These are phyloP conservation scores for Unio pictorum DNA, from an alignment of 2,888 invertebrate species.

Conservation along the genomic window DNA sequence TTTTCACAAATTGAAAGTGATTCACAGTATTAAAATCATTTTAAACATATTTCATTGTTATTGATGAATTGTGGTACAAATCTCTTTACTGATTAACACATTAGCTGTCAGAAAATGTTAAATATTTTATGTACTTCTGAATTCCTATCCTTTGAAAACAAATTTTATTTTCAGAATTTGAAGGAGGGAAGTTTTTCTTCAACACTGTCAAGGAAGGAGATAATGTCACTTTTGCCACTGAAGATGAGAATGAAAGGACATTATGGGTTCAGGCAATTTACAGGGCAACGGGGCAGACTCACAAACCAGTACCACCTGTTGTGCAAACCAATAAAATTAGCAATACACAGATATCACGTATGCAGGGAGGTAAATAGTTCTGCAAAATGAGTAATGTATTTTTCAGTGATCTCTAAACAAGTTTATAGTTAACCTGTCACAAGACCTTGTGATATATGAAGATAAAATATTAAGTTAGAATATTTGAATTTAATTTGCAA, in stretches of 20 bases:
- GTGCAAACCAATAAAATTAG: slow-evolving; percentile 75
- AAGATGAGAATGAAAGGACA: slow-evolving; percentile 90
- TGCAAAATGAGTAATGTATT: too few relatives aligned
- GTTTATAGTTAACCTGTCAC: too few relatives aligned
- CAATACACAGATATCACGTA: slow-evolving; percentile 84
- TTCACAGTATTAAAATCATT: not conserved
- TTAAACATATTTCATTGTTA: not conserved
- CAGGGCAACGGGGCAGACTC: slow-evolving; percentile 99
- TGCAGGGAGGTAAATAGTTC: slow-evolving; percentile 84
- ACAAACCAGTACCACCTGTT: slow-evolving; percentile 95
- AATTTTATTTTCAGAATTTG: slow-evolving; percentile 79
- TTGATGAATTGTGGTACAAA: not conserved
- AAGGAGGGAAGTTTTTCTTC: slow-evolving; percentile 96
- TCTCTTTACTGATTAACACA: not conserved
- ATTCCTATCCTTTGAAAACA: too few relatives aligned
- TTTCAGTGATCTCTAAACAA: too few relatives aligned
- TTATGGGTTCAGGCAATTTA: slow-evolving; percentile 99
- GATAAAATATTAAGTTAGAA: too few relatives aligned
- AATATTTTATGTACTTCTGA: not conserved
- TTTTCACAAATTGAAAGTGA: too few relatives aligned
- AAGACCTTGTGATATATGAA: too few relatives aligned
- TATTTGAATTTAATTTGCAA: too few relatives aligned
- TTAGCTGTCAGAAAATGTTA: not conserved
- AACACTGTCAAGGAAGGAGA: slow-evolving; percentile 99
- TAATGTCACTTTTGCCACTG: slow-evolving; percentile 85